Evolutionary conservation across 2,113 vertebrate genomes (phyloP), one percentile per base, ranked within the genome.

Genomic region (Tretioscincus oriximinensis): DNA sequence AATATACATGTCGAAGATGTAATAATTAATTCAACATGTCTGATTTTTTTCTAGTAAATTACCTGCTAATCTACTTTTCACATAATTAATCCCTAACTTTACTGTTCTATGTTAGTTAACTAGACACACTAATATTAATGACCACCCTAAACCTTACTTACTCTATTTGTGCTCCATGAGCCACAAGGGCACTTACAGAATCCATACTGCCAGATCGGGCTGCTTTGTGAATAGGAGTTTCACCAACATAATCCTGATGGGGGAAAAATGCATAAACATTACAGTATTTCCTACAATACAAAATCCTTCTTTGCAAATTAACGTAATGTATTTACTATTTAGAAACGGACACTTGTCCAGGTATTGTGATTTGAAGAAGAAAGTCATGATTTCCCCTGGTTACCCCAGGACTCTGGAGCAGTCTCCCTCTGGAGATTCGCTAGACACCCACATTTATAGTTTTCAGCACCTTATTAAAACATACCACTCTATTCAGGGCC

Each of bases 141-240:
- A 88, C 88, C 81, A 1, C 84, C 86, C 90, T 88, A 90, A 73
- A 82, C 90, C 91, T 85, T 86, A 98, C 98, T 97, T 96, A 99
- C 98, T 98, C 95, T 81, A 97, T 94, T 91, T 95, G 96, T 84
- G 97, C 97, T 84, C 97, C 97, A 81, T 95, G 96, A 85, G 97
- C 94, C 94, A 97, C 92, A 93, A 99, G 97, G 73, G 96, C 96
- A 91, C 95, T 96, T 93, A 99, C 88, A 92, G 97, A 99, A 91
- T 98, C 97, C 94, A 98, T 92, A 95, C 97, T 98, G 92, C 98
- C 98, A 85, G 97, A 97, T 10, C 97, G 96, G 90, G 97, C 98
- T 29, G 98, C 98, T 94, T 99, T 99, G 93, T 99, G 98, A 91
- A 99, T 93, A 81, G 98, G 96, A 88, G 97, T 96, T 94, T 99